phyloP scores from a whole-genome alignment of 2,113 vertebrate species.

The Equus quagga region DNA sequence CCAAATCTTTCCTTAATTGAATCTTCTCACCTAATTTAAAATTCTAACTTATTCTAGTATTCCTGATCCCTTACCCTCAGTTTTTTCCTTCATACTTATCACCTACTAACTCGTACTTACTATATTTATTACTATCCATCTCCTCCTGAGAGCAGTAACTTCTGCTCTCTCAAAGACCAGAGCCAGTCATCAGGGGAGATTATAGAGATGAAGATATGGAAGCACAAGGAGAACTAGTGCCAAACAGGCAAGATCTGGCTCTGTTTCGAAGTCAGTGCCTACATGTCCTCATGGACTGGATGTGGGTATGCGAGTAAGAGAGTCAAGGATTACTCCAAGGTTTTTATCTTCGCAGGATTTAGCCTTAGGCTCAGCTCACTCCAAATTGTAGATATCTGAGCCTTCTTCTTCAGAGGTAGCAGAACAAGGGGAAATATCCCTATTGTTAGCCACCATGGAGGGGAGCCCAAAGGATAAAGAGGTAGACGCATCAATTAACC shows the following conservation, averaged over 20 bases:
- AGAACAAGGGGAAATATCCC: not conserved
- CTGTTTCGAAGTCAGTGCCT: no score
- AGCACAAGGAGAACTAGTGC: not conserved
- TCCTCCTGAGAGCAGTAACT: not conserved
- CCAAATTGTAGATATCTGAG: not conserved
- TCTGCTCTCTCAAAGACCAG: not conserved
- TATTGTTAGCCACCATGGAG: not conserved
- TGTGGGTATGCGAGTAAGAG: not conserved
- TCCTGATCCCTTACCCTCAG: not conserved
- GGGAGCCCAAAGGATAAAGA: not conserved
- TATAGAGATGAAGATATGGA: not conserved
- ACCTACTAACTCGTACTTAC: not conserved
- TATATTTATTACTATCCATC: not conserved
- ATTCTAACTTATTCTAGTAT: not conserved
- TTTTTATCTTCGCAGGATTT: not conserved
- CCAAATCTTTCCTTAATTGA: not conserved
- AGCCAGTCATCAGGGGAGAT: not conserved
- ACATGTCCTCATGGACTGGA: no score
- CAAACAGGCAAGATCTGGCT: not conserved
- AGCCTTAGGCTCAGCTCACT: not conserved
- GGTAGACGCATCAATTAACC: not conserved
- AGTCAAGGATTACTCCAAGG: not conserved
- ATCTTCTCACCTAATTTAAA: not conserved
- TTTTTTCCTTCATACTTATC: not conserved
- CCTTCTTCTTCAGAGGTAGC: not conserved